Percentiles rank a stretch among this genome's conserved stretches.
Evolutionary conservation across 2,113 vertebrate species (phyloP).

Genomic region (Micronycteris hirsuta): DNA sequence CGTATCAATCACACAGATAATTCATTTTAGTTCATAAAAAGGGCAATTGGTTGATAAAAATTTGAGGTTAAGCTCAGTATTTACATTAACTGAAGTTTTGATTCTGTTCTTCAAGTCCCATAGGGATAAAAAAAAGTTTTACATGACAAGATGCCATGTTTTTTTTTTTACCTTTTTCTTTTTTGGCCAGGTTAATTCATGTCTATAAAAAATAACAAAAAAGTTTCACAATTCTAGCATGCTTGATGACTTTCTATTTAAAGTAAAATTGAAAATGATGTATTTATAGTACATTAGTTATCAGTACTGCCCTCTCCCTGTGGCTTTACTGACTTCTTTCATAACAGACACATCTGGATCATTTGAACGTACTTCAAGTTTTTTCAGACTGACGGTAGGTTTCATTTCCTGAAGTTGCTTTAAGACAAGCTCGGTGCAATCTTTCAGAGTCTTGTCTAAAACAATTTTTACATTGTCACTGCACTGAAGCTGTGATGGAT

Average conservation of each 20-base stretch:
- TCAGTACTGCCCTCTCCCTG: constrained; percentile 86
- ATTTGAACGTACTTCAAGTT: constrained; percentile 79
- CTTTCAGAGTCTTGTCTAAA: constrained; percentile 86
- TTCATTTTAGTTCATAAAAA: constrained; percentile 87
- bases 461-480: constrained; percentile 89
- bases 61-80: constrained; percentile 84
- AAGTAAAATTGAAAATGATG: constrained; percentile 77
- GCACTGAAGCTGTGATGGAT: constrained; percentile 86
- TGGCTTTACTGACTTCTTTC: constrained; percentile 77
- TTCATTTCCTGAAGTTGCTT: constrained; percentile 96
- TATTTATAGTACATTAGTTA: constrained; percentile 78
- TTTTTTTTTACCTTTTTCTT: constrained; percentile 74
- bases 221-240: constrained; percentile 92
- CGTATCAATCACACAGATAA: constrained; percentile 91
- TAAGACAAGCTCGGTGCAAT: constrained; percentile 84
- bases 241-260: constrained; percentile 88
- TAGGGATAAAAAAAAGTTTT: constrained; percentile 89
- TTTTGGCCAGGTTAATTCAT: constrained; percentile 88
- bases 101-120: constrained; percentile 89
- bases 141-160: constrained; percentile 86
- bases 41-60: constrained; percentile 82
- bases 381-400: constrained; percentile 88
- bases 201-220: constrained; percentile 80
- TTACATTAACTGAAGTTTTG: constrained; percentile 85
- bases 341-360: constrained; percentile 76